A percentile compares a stretch with the other conserved stretches of the same genome.
Evolutionary conservation across 2,113 vertebrate species (phyloP).

Genomic region (Trogon melanurus): DNA sequence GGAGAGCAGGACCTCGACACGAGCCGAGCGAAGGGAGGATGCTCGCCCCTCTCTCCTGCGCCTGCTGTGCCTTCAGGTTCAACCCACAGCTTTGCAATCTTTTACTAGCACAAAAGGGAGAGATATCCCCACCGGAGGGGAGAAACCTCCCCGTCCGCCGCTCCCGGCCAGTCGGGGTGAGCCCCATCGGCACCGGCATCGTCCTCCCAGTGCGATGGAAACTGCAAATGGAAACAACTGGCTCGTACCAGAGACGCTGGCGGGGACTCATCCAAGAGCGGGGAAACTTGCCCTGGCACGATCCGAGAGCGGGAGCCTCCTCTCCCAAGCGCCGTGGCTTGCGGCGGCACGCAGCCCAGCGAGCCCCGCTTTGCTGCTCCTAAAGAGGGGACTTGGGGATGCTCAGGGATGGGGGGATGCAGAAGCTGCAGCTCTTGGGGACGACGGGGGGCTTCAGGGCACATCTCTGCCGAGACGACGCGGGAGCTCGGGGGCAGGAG

Average conservation of each 20-base stretch:
- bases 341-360: fast-evolving
- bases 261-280: background rate
- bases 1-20: background rate
- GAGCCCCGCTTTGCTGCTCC: background rate
- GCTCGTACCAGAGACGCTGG: background rate
- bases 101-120: background rate
- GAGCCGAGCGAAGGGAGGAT: background rate
- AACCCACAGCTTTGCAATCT: background rate
- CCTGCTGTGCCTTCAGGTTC: background rate
- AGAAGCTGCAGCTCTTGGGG: fast-evolving
- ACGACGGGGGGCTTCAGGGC: background rate
- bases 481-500: background rate
- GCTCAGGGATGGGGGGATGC: fast-evolving
- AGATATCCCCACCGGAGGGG: background rate
- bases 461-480: background rate
- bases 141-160: background rate
- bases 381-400: background rate
- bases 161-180: background rate
- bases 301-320: background rate
- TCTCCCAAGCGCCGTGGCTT: fast-evolving
- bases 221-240: background rate
- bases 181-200: background rate
- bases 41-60: background rate
- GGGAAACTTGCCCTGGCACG: background rate
- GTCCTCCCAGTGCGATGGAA: background rate